Evolutionary conservation across 1,140 invertebrate species (phyloP).

Genomic region (Araneus ventricosus): DNA sequence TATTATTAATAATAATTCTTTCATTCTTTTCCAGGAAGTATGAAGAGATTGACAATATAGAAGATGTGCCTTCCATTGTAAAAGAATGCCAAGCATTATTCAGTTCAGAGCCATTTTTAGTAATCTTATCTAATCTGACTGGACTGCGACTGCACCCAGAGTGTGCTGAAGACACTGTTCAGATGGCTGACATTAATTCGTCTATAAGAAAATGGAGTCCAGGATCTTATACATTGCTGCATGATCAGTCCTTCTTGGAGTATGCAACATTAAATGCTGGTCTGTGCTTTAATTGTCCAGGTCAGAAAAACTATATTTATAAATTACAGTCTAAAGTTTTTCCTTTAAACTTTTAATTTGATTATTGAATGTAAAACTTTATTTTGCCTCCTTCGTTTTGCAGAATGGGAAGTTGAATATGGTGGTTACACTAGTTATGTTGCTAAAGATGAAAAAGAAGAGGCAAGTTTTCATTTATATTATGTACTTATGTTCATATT

Average conservation of each 20-base stretch:
- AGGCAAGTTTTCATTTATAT: conserved; percentile 73
- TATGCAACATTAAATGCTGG: conserved; percentile 22
- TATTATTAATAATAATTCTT: no score
- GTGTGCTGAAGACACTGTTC: conserved; percentile 76
- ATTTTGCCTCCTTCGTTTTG: neutral
- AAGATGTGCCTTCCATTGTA: no score
- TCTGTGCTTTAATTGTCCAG: conserved; percentile 57
- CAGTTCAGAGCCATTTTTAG: no score
- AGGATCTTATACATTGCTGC: conserved; percentile 81
- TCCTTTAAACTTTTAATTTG: no score
- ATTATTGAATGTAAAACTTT: no score
- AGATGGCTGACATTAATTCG: conserved; percentile 8
- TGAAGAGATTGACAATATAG: no score
- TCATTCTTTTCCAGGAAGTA: no score
- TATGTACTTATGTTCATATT: neutral
- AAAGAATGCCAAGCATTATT: no score
- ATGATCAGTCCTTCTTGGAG: conserved; percentile 79
- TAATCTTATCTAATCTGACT: no score
- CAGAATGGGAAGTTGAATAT: conserved; percentile 77
- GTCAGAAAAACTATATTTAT: conserved; percentile 24
- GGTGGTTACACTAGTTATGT: conserved; percentile 83
- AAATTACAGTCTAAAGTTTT: no score
- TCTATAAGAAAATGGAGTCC: conserved; percentile 81
- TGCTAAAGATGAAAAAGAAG: conserved; percentile 82
- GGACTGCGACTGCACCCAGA: conserved; percentile 80